These are phyloP conservation scores for Aphidius gifuensis DNA, from an alignment of 1,140 invertebrate species.

Conservation along the genomic window DNA sequence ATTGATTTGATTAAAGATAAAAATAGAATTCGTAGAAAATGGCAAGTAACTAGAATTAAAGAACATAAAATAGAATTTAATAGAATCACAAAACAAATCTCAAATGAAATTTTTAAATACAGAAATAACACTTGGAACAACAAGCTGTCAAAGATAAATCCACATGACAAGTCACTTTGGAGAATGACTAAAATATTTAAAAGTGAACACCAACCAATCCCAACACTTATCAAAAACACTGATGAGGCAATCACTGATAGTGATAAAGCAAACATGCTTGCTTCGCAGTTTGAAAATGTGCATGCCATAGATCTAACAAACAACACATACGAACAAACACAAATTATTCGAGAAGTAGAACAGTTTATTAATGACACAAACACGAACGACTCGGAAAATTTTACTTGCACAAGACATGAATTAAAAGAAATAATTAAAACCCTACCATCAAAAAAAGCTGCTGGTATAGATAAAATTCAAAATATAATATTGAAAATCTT, in stretches of 20 bases:
- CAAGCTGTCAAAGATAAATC: conserved; percentile 28
- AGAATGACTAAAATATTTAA: conserved; percentile 34
- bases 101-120: conserved; percentile 20
- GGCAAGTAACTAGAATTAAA: conserved; percentile 26
- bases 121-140: conserved; percentile 26
- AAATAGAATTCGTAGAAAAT: conserved; percentile 28
- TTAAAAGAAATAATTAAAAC: conserved; percentile 27
- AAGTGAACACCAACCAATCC: conserved; percentile 24
- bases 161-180: conserved; percentile 29
- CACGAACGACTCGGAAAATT: conserved; percentile 26
- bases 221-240: conserved; percentile 17
- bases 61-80: conserved; percentile 16
- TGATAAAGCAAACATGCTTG: conserved; percentile 35
- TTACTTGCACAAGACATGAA: conserved; percentile 24
- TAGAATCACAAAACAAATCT: conserved; percentile 20
- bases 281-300: conserved; percentile 31
- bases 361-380: conserved; percentile 22
- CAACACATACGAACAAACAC: conserved; percentile 27
- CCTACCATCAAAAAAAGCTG: conserved; percentile 34
- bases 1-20: conserved; percentile 21
- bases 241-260: conserved; percentile 24
- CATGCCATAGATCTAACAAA: conserved; percentile 31
- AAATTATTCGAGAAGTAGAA: conserved; percentile 22
- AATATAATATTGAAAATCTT: conserved; percentile 31
- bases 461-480: conserved; percentile 35